Base-by-base conservation (phyloP, 2,888 invertebrate genomes). In the Trissoscelio sp. region DNA sequence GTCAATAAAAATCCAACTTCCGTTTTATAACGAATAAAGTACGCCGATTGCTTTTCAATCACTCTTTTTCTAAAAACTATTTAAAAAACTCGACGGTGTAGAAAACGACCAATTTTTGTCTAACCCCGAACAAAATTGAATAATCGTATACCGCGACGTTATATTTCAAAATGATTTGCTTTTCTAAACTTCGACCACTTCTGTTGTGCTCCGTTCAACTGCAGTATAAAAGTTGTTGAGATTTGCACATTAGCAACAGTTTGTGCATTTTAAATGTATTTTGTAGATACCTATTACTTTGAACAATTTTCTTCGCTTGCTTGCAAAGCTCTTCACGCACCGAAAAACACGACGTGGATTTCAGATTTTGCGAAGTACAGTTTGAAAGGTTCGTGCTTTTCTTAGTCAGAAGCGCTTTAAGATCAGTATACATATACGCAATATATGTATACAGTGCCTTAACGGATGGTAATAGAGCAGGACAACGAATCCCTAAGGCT, bases 1-100 rank as follows among this genome's bases (percentile, higher is more conserved):
- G 79, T 73, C 73, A 73, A 79, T 79, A 79, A 79, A 79, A 79
- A 79, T 79, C 67, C 73, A 73, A 73, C 79, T 79, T 73, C 73
- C 67, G 73, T 53, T 69, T 73, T 73, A 67, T 79, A 79, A 79
- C 62, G 79, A 73, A 79, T 66, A 72, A 72, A 58, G 44, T 58
- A 79, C 60, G 67, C 73, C 22, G 55, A 20, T 62, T 73, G 67
- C 51, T 60, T 79, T 67, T 60, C 79, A 79, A 67, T 67, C 72
- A 42, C 12, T n/a, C 58, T 60, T 55, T 66, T 66, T n/a, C 9
- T 44, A 16, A 20, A 57, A 24, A 28, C 14, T 18, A 51, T 48
- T 48, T 48, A 4, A n/a, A 48, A 48, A 48, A 22, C 39, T 39
- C 12, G n/a, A 3, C 12, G 1, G 3, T n/a, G n/a, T 12, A 39